A percentile compares a stretch with the other conserved stretches of the same genome.
These are phyloP conservation scores for Fregetta grallaria DNA, from an alignment of 2,113 vertebrate species.

Conservation along the genomic window DNA sequence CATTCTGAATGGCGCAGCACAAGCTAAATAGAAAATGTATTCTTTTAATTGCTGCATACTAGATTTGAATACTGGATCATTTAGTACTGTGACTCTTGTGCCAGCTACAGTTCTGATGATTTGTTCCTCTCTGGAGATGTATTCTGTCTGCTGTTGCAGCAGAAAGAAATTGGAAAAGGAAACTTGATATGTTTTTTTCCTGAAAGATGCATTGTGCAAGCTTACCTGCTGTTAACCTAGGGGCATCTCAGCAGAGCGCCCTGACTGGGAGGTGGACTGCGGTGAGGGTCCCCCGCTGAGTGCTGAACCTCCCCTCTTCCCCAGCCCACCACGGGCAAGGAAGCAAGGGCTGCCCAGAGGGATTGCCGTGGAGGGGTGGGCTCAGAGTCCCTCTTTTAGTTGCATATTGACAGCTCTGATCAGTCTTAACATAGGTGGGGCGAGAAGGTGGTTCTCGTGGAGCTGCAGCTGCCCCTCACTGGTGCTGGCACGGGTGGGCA, in stretches of 20 bases:
- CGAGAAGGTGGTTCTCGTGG: background rate
- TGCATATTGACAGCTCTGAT: background rate
- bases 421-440: background rate
- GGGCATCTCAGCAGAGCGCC: background rate
- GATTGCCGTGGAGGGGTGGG: background rate
- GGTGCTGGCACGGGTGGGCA: rapidly evolving
- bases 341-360: background rate
- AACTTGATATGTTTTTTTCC: background rate
- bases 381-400: background rate
- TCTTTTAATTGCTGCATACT: background rate
- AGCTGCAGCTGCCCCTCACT: background rate
- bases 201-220: background rate
- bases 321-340: rapidly evolving
- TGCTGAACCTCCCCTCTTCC: background rate
- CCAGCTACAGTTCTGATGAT: background rate
- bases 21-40: background rate
- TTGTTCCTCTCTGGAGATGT: background rate
- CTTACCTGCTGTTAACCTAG: slow-evolving; percentile 33
- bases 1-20: background rate
- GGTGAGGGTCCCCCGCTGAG: background rate
- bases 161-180: slow-evolving; percentile 1
- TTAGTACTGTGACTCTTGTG: background rate
- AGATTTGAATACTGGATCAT: background rate
- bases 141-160: slow-evolving; percentile 2
- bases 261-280: slow-evolving; percentile 68